Evolutionary conservation across 2,797 vertebrate species (phyloP), one percentile per base, ranked within the genome.

Genomic region (Lepilemur ruficaudatus): DNA sequence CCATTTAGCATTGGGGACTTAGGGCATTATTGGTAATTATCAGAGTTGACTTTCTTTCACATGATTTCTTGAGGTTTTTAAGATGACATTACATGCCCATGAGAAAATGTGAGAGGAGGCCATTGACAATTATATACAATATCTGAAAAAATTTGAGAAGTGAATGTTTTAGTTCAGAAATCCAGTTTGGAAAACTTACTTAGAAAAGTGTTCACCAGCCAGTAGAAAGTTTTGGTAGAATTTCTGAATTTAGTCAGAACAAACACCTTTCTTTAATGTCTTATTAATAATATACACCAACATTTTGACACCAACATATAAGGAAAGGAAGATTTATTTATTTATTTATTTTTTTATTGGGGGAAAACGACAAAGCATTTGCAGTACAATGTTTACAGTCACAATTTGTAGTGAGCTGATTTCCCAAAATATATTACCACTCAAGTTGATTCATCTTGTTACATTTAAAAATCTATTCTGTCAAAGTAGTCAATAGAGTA

Each of bases 241-340:
- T 84, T 97, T 94, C 57, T 78, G 52, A 96, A 88, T 96, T 91
- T 91, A 93, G 17, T 63, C 61, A 91, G 81, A 79, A 92, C 28
- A 82, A 18, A 95, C 82, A 13, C 25, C 8, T 89, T 61, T 63
- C 25, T 93, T 94, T 91, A 95, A 95, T 96, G 30, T 82, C 32
- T 81, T 81, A 93, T 69, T 89, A 96, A 88, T 86, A 96, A 91
- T 92, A 73, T 46, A 57, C 18, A 32, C 48, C 13, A 97, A 72
- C 35, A 80, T 94, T 96, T 69, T 67, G 87, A 97, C 52, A 76
- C 25, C 38, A 85, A 95, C 8, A n/a, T 35, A 83, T 59, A 90
- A 28, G 17, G 75, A 84, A 91, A 93, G 73, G 20, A 87, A 72
- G 23, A 61, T 57, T 46, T 73, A 89, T 86, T 48, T 48, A n/a